Conservation (phyloP, 2,888 invertebrate species). For the Heteromyza rotundicornis region DNA sequence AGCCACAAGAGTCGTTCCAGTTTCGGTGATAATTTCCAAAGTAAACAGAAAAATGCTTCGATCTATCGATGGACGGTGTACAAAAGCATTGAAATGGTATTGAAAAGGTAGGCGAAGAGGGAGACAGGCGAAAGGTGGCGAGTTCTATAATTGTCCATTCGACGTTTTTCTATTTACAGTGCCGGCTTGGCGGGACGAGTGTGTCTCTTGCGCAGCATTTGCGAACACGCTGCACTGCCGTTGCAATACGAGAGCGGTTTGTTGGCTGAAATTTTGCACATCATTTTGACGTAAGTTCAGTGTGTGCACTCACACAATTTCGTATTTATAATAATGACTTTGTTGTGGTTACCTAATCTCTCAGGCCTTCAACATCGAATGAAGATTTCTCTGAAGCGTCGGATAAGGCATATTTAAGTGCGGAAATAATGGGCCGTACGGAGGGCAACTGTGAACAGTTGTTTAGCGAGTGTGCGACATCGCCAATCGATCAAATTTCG, state of each 20-base stretch:
- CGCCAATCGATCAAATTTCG: conserved; percentile 48
- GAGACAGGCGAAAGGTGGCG: too few relatives aligned
- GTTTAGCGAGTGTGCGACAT: conserved; percentile 45
- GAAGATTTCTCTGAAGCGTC: conserved; percentile 68
- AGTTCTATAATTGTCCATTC: not conserved
- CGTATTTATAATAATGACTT: not conserved
- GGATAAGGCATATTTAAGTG: conserved; percentile 74
- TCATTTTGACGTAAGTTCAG: conserved; percentile 74
- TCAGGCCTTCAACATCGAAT: conserved; percentile 72
- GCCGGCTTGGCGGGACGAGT: conserved; percentile 71
- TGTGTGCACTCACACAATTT: not conserved
- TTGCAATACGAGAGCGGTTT: conserved; percentile 74
- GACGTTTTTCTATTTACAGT: conserved; percentile 54
- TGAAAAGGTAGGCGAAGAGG: conserved; percentile 33
- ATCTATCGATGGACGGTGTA: conserved; percentile 56
- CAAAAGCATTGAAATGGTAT: conserved; percentile 49
- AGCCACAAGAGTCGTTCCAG: not conserved
- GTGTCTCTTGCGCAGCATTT: conserved; percentile 77
- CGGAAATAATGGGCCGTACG: conserved; percentile 70
- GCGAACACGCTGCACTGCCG: conserved; percentile 75
- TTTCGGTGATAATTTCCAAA: conserved; percentile 17
- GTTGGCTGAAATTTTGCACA: conserved; percentile 76
- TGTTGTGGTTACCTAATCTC: conserved; percentile 32
- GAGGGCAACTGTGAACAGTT: conserved; percentile 45
- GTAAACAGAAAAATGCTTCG: conserved; percentile 32